Percentiles rank a stretch among this genome's conserved stretches.
Conservation (phyloP, 1,140 invertebrate species). For the Acyrthosiphon pisum region DNA sequence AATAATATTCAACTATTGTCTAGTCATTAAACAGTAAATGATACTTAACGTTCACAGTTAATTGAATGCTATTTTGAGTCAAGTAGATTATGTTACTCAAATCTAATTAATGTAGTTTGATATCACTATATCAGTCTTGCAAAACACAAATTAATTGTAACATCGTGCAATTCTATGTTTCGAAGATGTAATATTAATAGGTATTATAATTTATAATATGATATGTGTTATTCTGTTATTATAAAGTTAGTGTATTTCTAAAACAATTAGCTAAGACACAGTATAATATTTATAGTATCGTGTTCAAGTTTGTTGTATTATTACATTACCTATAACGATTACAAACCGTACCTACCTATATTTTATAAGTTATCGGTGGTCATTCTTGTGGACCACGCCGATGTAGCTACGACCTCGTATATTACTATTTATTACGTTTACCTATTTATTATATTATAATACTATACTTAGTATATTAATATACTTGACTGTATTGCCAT, state of each 20-base stretch:
- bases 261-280: background rate
- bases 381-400: background rate
- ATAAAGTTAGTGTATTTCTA: background rate
- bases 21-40: constrained; percentile 26
- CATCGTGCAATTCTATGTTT: background rate
- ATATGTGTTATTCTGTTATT: background rate
- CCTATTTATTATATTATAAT: background rate
- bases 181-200: background rate
- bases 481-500: constrained; percentile 2
- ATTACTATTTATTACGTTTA: background rate
- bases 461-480: background rate
- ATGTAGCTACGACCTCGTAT: background rate
- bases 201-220: background rate
- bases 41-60: background rate
- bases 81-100: background rate
- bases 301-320: background rate
- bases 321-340: background rate
- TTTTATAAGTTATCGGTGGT: background rate
- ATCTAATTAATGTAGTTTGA: background rate
- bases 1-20: background rate
- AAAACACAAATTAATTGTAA: background rate
- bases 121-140: background rate
- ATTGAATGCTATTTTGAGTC: background rate
- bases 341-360: background rate
- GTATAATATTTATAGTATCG: background rate